These are phyloP conservation scores for Gymnogyps californianus DNA, from an alignment of 2,113 vertebrate genomes.

Conservation along the genomic window DNA sequence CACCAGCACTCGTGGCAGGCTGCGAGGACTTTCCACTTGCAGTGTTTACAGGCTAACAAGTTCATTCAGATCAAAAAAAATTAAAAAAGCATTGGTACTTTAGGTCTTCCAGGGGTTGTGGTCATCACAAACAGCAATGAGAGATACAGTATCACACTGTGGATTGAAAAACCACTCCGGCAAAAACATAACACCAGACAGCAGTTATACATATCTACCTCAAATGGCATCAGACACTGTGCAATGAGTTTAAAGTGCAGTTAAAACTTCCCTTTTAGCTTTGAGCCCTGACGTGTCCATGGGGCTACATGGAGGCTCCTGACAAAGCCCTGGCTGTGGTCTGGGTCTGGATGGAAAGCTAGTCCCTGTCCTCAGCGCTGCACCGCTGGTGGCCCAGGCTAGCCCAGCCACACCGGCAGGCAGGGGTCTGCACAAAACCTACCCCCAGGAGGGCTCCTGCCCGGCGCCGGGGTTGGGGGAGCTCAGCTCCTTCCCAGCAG, in stretches of 20 bases:
- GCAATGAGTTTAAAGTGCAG: not conserved
- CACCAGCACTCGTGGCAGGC: not conserved
- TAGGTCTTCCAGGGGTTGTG: not conserved
- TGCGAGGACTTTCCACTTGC: not conserved
- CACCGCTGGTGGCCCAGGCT: not conserved
- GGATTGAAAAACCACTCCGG: not conserved
- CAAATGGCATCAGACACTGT: not conserved
- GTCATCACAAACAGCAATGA: not conserved
- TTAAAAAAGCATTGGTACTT: not conserved
- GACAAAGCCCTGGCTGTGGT: not conserved
- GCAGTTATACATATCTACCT: not conserved
- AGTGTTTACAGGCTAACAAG: not conserved
- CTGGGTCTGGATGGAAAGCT: not conserved
- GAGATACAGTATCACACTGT: not conserved
- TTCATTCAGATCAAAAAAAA: not conserved
- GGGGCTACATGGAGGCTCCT: not conserved
- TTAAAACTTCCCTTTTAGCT: not conserved
- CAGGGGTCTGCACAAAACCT: not conserved
- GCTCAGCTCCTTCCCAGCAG: not conserved
- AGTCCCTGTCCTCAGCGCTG: not conserved
- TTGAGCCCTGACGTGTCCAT: not conserved
- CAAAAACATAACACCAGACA: not conserved
- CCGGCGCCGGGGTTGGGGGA: accelerated
- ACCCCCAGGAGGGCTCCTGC: not conserved
- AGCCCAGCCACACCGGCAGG: not conserved